Base-by-base conservation (phyloP, 2,113 vertebrate genomes). In the Cyphomyrus plagiostoma region DNA sequence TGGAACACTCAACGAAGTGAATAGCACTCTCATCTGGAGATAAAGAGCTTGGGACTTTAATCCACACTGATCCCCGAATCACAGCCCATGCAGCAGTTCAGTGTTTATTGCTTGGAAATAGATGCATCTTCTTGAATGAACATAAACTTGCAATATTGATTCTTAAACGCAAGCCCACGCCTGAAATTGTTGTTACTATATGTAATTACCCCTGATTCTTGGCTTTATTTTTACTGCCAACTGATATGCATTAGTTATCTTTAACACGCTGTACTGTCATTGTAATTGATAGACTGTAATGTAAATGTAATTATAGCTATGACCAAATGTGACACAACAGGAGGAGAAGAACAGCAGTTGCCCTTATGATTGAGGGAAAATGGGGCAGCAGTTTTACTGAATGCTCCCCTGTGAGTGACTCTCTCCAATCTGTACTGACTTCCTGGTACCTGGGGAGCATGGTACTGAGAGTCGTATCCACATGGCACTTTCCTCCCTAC, bases 21-120 rank as follows among this genome's bases (percentile, higher is more conserved):
- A 89, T 91, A 90, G 90, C 89, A 90, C 91, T 86, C 92, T 92
- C 90, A 91, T 89, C 88, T 92, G 90, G 88, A 91, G 91, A 92
- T 91, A 91, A 93, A 90, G 86, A 89, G 91, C 90, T 92, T 70
- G 83, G 53, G 58, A 70, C 35, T 89, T 89, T 86, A 89, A 89
- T 89, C 89, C 89, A 42, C 89, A 70, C 15, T 86, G 83, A 89
- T 66, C 56, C 89, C 66, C n/a, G 58, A 89, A 26, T 89, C 56
- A 70, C 56, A 87, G 83, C 42, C 13, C 84, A 86, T 66, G 84
- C 58, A 89, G 52, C 58, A 62, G 82, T 89, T 39, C 84, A 86
- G 46, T 70, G 53, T 83, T 89, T 89, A 85, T 84, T 84, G 83
- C 89, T 89, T 86, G 23, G 56, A 56, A 53, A 52, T 30, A 35